Percentiles rank a stretch among this genome's conserved stretches.
These are phyloP conservation scores for Romanogobio albipinnatus DNA, from an alignment of 2,113 vertebrate genomes.

Conservation along the genomic window DNA sequence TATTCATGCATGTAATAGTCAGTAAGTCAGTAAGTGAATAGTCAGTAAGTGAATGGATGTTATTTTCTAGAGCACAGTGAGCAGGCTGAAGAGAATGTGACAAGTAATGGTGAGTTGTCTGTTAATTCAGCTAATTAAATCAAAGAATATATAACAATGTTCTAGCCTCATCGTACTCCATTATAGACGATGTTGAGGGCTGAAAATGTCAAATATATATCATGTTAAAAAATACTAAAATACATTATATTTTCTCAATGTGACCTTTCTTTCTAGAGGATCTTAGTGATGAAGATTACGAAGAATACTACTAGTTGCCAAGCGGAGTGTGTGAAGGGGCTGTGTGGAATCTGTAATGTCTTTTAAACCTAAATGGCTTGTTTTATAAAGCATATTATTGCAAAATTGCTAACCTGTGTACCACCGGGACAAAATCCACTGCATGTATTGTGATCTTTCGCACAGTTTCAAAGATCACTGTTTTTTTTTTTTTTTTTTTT, in stretches of 20 bases:
- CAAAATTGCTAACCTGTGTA: not conserved
- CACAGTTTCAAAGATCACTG: not conserved
- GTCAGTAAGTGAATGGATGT: not conserved
- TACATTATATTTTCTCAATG: not conserved
- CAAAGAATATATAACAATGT: no score
- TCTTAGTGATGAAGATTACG: constrained; percentile 40
- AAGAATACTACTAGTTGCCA: constrained; percentile 51
- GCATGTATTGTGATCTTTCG: not conserved
- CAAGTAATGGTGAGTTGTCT: constrained; percentile 56
- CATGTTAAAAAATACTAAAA: not conserved
- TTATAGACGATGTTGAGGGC: no score
- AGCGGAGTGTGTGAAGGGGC: not conserved
- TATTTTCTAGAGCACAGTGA: constrained; percentile 58
- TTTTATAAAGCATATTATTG: not conserved
- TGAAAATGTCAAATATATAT: not conserved
- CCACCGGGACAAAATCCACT: not conserved
- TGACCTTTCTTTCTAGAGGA: constrained; percentile 56
- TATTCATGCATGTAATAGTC: no score
- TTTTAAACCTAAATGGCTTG: not conserved
- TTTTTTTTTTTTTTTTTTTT: not conserved
- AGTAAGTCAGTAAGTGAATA: no score
- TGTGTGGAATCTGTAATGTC: not conserved
- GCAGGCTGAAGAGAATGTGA: constrained; percentile 33
- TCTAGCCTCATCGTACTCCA: no score
- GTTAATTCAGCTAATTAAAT: not conserved